Base-by-base conservation (phyloP, 2,113 vertebrate genomes). In the Sula dactylatra region DNA sequence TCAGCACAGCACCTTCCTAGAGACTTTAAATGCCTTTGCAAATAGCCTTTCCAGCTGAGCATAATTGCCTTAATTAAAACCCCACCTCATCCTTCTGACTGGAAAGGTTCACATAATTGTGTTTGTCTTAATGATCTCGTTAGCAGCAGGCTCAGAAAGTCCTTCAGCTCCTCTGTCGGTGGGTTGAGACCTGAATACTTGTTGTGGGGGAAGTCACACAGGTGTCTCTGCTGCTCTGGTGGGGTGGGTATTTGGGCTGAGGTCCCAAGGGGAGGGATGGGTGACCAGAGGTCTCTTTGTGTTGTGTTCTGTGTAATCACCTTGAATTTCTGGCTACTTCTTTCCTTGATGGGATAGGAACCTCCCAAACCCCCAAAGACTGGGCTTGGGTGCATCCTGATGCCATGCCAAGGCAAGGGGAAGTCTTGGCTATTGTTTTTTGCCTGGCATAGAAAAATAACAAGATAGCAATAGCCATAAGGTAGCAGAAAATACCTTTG, bases 41-140 rank as follows among this genome's bases (percentile, higher is more conserved):
- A 97, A 97, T 92, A 94, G 97, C 67, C 93, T 71, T 78, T 97
- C 97, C 91, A 93, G 80, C 96, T 93, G 96, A 86, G 94, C 67
- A 71, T 89, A 96, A 97, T 95, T 95, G 82, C 93, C 87, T 96
- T 96, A 96, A 95, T 97, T 97, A 97, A 97, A 97, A 95, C 85
- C 80, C 97, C 92, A 93, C 92, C 92, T 96, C 87, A 77, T 96
- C 85, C 74, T 90, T 96, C 90, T 85, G 93, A 69, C 88, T 94
- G 58, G 78, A 91, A 95, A 88, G 47, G 81, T 84, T 94, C 82
- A n/a, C 6, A 13, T 83, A 88, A 88, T 54, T 70, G 45, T 77
- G 79, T 86, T 97, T 89, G 67, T 56, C 89, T 95, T 96, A 96
- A 97, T 76, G 92, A 82, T 93, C 93, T 91, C 38, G 64, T 96